Conservation (phyloP, 1,140 invertebrate species). For the Eriosoma lanigerum region DNA sequence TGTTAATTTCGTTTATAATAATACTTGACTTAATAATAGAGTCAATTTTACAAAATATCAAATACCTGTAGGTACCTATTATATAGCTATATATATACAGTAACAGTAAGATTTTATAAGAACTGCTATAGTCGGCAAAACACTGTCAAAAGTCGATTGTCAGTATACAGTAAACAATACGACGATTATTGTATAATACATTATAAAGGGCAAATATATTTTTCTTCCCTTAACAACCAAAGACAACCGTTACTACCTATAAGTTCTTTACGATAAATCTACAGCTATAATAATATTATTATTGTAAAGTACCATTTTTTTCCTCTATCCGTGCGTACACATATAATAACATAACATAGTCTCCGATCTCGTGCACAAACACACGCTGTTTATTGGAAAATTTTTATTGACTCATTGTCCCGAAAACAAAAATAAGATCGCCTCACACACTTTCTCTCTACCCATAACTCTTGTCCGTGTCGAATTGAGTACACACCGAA, state of each 20-base stretch:
- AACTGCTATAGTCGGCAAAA: background rate
- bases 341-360: no score
- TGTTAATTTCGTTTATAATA: no score
- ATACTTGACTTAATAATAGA: no score
- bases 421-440: conserved; percentile 22
- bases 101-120: no score
- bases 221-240: conserved; percentile 1
- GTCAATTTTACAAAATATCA: no score
- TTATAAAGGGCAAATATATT: conserved; percentile 31
- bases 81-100: background rate
- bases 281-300: conserved; percentile 27
- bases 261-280: conserved; percentile 24
- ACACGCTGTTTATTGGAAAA: conserved; percentile 47
- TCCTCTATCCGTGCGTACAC: background rate
- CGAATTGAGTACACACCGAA: background rate
- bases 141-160: background rate
- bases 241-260: conserved; percentile 28
- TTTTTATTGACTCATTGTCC: conserved; percentile 34
- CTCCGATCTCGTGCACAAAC: background rate
- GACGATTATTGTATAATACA: background rate
- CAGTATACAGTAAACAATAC: background rate
- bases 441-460: conserved; percentile 32
- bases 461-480: conserved; percentile 25
- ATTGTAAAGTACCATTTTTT: conserved; percentile 36
- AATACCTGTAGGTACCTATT: background rate